phyloP scores from a whole-genome alignment of 1,140 invertebrate species.

The Hyles vespertilio region DNA sequence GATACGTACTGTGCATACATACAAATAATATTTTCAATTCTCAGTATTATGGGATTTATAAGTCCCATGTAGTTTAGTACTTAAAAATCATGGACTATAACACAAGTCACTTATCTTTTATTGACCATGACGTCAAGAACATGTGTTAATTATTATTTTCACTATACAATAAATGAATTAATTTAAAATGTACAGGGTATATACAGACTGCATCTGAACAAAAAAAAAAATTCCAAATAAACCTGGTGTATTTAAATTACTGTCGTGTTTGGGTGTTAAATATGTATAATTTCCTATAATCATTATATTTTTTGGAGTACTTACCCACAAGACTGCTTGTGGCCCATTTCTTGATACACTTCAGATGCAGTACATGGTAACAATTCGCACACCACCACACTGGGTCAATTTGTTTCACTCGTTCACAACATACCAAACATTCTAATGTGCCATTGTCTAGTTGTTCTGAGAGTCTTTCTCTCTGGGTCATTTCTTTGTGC shows the following conservation, averaged over 20 bases:
- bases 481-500: slow-evolving; percentile 79
- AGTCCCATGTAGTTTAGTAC: too few relatives aligned
- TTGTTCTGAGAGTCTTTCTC: slow-evolving; percentile 88
- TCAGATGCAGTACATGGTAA: slow-evolving; percentile 93
- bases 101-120: too few relatives aligned
- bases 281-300: slow-evolving; percentile 1
- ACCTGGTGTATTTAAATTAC: neutral
- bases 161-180: too few relatives aligned
- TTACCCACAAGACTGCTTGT: slow-evolving; percentile 84
- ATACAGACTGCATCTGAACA: too few relatives aligned
- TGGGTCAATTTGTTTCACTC: slow-evolving; percentile 84
- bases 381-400: slow-evolving; percentile 95
- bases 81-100: too few relatives aligned
- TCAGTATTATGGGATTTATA: too few relatives aligned
- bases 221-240: neutral
- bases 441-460: slow-evolving; percentile 87
- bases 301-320: slow-evolving; percentile 15
- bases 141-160: too few relatives aligned
- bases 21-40: too few relatives aligned
- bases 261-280: neutral
- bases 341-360: slow-evolving; percentile 95
- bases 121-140: too few relatives aligned
- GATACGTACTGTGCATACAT: too few relatives aligned
- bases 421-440: slow-evolving; percentile 95
- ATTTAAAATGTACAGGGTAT: too few relatives aligned